Evolutionary conservation across 2,888 invertebrate genomes (phyloP).

Genomic region (Dynastes grantii): DNA sequence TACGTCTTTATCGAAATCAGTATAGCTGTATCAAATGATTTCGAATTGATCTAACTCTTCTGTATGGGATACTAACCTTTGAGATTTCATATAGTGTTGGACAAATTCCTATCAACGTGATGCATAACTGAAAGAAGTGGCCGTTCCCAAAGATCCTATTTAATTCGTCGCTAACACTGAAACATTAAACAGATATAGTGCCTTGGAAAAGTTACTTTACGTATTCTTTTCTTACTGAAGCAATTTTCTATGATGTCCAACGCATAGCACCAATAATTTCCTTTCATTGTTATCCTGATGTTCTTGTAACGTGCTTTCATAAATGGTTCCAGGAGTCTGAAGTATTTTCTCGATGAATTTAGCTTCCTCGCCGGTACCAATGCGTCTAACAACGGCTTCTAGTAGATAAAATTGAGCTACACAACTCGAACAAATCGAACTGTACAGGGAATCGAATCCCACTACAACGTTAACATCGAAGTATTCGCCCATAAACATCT

Average conservation of each 20-base stretch:
- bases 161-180: slow-evolving; percentile 52
- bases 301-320: not conserved
- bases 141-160: slow-evolving; percentile 52
- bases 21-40: no score
- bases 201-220: not conserved
- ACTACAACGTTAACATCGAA: slow-evolving; percentile 49
- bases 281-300: slow-evolving; percentile 23
- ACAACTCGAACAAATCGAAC: slow-evolving; percentile 53
- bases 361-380: slow-evolving; percentile 48
- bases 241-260: slow-evolving; percentile 55
- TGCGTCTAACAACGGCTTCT: slow-evolving; percentile 42
- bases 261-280: slow-evolving; percentile 50
- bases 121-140: slow-evolving; percentile 54
- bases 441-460: slow-evolving; percentile 54
- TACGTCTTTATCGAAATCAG: no score
- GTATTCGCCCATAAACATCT: slow-evolving; percentile 51
- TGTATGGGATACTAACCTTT: slow-evolving; percentile 4
- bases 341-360: slow-evolving; percentile 38
- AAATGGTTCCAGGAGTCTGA: slow-evolving; percentile 16
- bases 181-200: not conserved
- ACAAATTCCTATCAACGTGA: slow-evolving; percentile 54
- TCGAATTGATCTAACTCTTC: no score
- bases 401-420: slow-evolving; percentile 54
- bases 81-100: slow-evolving; percentile 54
- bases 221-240: slow-evolving; percentile 47